Evolutionary conservation across 2,888 invertebrate species (phyloP).

Genomic region (Eupithecia exiguata): DNA sequence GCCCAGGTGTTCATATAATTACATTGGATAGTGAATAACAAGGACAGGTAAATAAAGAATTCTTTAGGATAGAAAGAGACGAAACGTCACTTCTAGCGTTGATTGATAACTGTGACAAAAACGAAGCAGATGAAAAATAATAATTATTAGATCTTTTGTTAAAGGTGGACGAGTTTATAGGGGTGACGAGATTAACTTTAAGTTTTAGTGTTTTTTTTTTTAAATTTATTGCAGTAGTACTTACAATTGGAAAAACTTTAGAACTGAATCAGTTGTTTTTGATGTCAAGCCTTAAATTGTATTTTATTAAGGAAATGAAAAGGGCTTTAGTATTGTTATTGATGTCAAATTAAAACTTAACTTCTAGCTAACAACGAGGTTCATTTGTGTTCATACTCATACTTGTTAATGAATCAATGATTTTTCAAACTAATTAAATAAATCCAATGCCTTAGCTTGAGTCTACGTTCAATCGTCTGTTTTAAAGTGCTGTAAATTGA

Average conservation of each 20-base stretch:
- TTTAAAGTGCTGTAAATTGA: constrained; percentile 39
- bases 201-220: constrained; percentile 19
- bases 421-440: background rate
- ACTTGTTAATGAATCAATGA: background rate
- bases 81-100: constrained; percentile 71
- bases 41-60: constrained; percentile 57
- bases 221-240: background rate
- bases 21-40: constrained; percentile 69
- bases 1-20: constrained; percentile 84
- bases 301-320: no score
- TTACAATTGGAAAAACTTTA: background rate
- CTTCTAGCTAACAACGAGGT: background rate
- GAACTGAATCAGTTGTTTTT: background rate
- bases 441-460: background rate
- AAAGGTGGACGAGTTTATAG: constrained; percentile 76
- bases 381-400: no score
- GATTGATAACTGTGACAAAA: constrained; percentile 85
- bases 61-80: constrained; percentile 57
- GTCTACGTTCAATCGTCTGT: background rate
- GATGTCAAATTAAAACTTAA: background rate
- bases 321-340: no score
- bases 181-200: constrained; percentile 60
- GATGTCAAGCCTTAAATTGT: no score
- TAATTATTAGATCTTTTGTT: constrained; percentile 83
- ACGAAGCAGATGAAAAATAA: constrained; percentile 84